These are phyloP conservation scores for Mustela lutreola DNA, from an alignment of 2,113 vertebrate genomes.

Conservation along the genomic window DNA sequence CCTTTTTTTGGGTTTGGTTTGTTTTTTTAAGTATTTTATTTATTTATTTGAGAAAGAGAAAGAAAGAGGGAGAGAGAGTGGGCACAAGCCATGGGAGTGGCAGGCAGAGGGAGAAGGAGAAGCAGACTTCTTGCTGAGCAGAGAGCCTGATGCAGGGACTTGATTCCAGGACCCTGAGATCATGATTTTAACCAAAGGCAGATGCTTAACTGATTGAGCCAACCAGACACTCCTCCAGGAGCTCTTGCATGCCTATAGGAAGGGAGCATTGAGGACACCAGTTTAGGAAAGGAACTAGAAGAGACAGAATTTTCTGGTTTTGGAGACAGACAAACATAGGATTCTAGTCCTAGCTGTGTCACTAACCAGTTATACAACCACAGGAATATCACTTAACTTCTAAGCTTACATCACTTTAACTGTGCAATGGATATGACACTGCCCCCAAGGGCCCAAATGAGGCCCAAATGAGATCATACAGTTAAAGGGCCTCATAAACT, in stretches of 20 bases:
- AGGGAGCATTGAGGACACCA: not conserved
- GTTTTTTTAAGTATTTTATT: too few species aligned
- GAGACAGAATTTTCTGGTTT: constrained; percentile 18
- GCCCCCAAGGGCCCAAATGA: constrained; percentile 31
- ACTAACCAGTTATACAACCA: constrained; percentile 30
- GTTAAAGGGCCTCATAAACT: constrained; percentile 46
- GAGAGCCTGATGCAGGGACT: not conserved
- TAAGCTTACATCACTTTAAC: constrained; percentile 37
- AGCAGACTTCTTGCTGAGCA: not conserved
- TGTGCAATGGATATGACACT: constrained; percentile 25
- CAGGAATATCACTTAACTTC: constrained; percentile 57
- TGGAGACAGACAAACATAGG: constrained; percentile 48
- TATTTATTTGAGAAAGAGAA: too few species aligned
- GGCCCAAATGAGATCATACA: constrained; percentile 30
- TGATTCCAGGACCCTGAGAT: not conserved
- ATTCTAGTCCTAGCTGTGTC: constrained; percentile 12
- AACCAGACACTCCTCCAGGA: not conserved
- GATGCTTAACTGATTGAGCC: not conserved
- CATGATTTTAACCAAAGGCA: not conserved
- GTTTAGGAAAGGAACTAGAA: constrained; percentile 37
- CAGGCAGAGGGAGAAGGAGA: not conserved
- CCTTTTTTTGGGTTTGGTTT: not conserved
- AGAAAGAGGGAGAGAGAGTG: too few species aligned
- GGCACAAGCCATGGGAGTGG: not conserved
- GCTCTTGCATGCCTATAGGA: not conserved